phyloP scores from a whole-genome alignment of 1,140 invertebrate species.

The Stenopsyche tienmushanensis region DNA sequence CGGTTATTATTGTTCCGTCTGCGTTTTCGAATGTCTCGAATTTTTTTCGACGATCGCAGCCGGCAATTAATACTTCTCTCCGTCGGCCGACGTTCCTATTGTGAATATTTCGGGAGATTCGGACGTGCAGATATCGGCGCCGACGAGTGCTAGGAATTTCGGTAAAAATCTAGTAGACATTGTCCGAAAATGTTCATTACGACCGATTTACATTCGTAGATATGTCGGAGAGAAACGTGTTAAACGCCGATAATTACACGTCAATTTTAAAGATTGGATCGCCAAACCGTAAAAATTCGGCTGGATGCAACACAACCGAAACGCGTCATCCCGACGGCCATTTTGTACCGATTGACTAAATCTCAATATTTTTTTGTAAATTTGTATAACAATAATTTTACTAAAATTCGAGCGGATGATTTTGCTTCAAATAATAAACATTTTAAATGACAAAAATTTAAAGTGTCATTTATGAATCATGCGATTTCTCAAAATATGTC shows the following conservation, averaged over 20 bases:
- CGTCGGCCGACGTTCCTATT: slow-evolving; percentile 28
- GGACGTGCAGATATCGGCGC: slow-evolving; percentile 25
- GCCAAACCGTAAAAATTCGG: too few relatives aligned
- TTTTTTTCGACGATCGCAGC: slow-evolving; percentile 32
- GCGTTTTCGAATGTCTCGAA: slow-evolving; percentile 28
- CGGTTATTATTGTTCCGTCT: slow-evolving; percentile 33
- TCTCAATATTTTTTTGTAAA: too few relatives aligned
- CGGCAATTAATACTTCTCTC: slow-evolving; percentile 34
- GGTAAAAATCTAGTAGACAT: not conserved
- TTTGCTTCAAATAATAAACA: too few relatives aligned
- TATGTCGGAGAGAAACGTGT: not conserved
- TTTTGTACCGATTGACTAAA: not conserved
- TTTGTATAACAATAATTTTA: too few relatives aligned
- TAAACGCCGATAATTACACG: not conserved
- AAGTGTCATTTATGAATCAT: too few relatives aligned
- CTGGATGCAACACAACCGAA: too few relatives aligned
- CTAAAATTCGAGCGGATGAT: too few relatives aligned
- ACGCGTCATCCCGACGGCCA: not conserved
- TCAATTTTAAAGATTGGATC: not conserved
- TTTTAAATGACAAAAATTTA: too few relatives aligned
- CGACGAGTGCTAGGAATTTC: slow-evolving; percentile 21
- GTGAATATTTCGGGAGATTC: slow-evolving; percentile 32
- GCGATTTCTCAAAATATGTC: too few relatives aligned
- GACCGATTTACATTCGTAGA: not conserved
- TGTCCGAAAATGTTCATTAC: slow-evolving; percentile 3